Percentiles rank a stretch among this genome's conserved stretches.
These are phyloP conservation scores for Echiichthys vipera DNA, from an alignment of 2,797 vertebrate genomes.

Conservation along the genomic window DNA sequence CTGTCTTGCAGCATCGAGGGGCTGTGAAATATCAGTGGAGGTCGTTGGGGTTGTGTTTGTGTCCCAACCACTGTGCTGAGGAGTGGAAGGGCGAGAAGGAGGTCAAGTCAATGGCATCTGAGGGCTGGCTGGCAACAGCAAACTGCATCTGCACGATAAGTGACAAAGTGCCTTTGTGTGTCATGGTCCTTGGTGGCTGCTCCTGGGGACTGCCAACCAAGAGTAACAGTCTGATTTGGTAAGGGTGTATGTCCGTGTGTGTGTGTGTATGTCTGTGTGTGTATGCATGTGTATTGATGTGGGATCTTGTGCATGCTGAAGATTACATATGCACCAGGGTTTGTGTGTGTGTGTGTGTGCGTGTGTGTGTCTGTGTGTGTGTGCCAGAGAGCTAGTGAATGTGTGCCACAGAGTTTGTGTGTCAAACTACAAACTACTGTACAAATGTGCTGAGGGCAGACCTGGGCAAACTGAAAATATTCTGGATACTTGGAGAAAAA, in stretches of 20 bases:
- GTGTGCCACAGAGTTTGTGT: slow-evolving; percentile 75
- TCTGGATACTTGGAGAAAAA: slow-evolving; percentile 43
- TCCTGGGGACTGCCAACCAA: slow-evolving; percentile 65
- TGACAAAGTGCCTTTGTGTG: slow-evolving; percentile 83
- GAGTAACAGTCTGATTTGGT: slow-evolving; percentile 84
- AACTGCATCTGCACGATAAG: slow-evolving; percentile 80
- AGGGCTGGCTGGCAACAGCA: slow-evolving; percentile 77
- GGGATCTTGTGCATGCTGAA: slow-evolving; percentile 73
- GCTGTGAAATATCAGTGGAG: slow-evolving; percentile 82
- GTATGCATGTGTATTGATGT: slow-evolving; percentile 46
- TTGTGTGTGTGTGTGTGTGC: slow-evolving; percentile 54
- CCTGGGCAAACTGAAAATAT: slow-evolving; percentile 67
- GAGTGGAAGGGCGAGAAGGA: slow-evolving; percentile 73
- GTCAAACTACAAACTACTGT: slow-evolving; percentile 74
- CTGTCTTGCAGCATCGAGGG: slow-evolving; percentile 84
- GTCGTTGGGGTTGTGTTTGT: slow-evolving; percentile 79
- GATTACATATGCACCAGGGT: slow-evolving; percentile 71
- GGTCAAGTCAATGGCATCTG: slow-evolving; percentile 79
- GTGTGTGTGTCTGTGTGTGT: slow-evolving; percentile 54
- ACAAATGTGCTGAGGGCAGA: slow-evolving; percentile 77
- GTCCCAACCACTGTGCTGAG: slow-evolving; percentile 81
- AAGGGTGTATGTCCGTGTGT: slow-evolving; percentile 53
- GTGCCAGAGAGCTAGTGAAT: slow-evolving; percentile 59
- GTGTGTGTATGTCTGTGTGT: slow-evolving; percentile 52
- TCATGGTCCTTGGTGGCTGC: slow-evolving; percentile 69